phyloP scores from a whole-genome alignment of 2,888 invertebrate species.

The Dryococelus australis region DNA sequence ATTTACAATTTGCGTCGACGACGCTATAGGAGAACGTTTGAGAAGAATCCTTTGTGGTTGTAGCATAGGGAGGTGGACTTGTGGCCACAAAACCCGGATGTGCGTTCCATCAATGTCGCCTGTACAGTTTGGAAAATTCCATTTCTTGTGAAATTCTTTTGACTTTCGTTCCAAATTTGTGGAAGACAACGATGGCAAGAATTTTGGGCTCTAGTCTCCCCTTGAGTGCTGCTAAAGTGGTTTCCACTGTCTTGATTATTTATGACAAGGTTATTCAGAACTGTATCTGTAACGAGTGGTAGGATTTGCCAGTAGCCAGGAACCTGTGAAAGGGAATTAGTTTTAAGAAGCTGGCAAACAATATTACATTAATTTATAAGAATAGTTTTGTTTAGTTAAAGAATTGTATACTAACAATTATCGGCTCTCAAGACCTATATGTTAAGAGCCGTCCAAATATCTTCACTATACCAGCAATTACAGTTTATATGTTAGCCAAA shows the following conservation, averaged over 20 bases:
- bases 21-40: constrained; percentile 22
- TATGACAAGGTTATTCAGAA: not conserved
- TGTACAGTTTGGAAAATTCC: constrained; percentile 31
- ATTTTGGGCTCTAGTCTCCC: not conserved
- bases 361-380: too few species aligned
- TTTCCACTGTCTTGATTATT: constrained; percentile 7
- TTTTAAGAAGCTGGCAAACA: not conserved
- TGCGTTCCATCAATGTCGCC: constrained; percentile 28
- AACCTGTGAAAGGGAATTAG: not conserved
- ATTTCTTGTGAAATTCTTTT: constrained; percentile 26
- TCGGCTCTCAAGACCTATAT: too few species aligned
- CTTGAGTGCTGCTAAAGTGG: constrained; percentile 29
- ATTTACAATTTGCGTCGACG: constrained; percentile 25
- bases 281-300: constrained; percentile 17
- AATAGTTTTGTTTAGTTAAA: not conserved
- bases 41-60: constrained; percentile 22
- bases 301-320: constrained; percentile 11
- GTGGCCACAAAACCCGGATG: constrained; percentile 21
- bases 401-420: not conserved
- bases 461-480: not conserved
- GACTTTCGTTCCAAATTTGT: constrained; percentile 26
- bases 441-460: too few species aligned
- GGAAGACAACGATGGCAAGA: constrained; percentile 26
- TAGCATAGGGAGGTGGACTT: constrained; percentile 10
- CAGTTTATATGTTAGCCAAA: not conserved